Conservation (phyloP, 2,113 vertebrate genomes). For the Ceyx margarethae region DNA sequence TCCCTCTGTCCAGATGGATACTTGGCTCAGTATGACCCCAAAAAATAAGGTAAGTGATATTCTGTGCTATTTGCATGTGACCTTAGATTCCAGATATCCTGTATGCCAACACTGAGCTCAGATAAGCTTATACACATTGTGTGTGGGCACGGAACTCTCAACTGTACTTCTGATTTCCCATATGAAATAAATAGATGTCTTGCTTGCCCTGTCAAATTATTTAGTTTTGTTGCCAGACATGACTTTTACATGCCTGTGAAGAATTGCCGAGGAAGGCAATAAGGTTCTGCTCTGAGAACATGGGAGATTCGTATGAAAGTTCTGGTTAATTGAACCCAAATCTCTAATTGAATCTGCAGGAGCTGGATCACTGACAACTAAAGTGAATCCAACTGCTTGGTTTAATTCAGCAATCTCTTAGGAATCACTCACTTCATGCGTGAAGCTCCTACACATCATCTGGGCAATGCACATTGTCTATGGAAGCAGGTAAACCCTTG, state of each 20-base stretch:
- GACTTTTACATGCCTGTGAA: background rate
- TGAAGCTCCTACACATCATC: background rate
- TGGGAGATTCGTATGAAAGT: background rate
- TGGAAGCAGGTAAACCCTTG: background rate
- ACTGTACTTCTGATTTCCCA: background rate
- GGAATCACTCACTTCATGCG: background rate
- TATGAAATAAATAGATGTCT: background rate
- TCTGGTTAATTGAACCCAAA: slow-evolving; percentile 40
- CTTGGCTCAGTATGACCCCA: slow-evolving; percentile 33
- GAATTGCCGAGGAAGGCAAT: background rate
- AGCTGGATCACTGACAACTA: slow-evolving; percentile 16
- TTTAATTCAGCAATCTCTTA: slow-evolving; percentile 20
- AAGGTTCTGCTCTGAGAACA: background rate
- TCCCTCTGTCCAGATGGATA: slow-evolving; percentile 34
- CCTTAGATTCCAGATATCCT: slow-evolving; percentile 14
- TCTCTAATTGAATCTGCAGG: slow-evolving; percentile 41
- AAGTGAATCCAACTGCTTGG: slow-evolving; percentile 5
- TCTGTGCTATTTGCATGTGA: slow-evolving; percentile 39
- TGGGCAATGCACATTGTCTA: background rate
- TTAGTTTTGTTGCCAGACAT: background rate
- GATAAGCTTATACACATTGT: background rate
- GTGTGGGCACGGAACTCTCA: background rate
- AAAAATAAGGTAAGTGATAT: slow-evolving; percentile 47
- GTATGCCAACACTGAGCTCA: slow-evolving; percentile 9
- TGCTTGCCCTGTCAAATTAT: slow-evolving; percentile 1